These are phyloP conservation scores for Stramonita haemastoma DNA, from an alignment of 2,888 invertebrate species.

Conservation along the genomic window DNA sequence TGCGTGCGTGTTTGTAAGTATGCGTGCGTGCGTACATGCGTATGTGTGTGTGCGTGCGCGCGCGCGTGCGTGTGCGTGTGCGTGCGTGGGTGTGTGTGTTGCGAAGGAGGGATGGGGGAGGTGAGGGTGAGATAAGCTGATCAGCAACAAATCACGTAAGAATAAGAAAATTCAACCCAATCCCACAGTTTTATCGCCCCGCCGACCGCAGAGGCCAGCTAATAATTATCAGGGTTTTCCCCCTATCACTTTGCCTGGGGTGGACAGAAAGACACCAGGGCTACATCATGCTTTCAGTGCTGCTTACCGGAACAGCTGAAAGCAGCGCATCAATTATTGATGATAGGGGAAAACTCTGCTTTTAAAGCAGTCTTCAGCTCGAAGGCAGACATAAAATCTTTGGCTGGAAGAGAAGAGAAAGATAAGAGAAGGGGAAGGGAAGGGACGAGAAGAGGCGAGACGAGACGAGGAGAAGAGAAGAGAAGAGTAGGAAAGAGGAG, in stretches of 20 bases:
- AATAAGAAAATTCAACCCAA: background rate
- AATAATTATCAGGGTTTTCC: background rate
- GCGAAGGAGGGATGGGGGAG: background rate
- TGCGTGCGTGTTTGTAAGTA: too few species aligned
- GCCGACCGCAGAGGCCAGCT: background rate
- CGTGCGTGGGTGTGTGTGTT: background rate
- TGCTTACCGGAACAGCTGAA: background rate
- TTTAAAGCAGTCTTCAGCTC: background rate
- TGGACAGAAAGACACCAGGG: background rate
- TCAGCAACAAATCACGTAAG: background rate
- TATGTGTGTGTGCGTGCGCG: background rate
- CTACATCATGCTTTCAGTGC: background rate
- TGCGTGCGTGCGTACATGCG: too few species aligned
- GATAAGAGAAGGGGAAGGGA: background rate
- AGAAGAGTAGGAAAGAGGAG: background rate
- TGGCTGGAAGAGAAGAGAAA: background rate
- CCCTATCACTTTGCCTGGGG: background rate
- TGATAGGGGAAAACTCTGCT: background rate
- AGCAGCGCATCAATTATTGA: background rate
- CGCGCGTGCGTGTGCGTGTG: background rate
- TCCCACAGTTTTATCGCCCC: background rate
- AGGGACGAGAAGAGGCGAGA: background rate
- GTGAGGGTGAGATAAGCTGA: background rate
- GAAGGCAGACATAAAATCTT: background rate
- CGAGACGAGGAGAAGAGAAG: background rate